Conservation (phyloP, 1,140 invertebrate species). For the Akabosia matsudoensis region DNA sequence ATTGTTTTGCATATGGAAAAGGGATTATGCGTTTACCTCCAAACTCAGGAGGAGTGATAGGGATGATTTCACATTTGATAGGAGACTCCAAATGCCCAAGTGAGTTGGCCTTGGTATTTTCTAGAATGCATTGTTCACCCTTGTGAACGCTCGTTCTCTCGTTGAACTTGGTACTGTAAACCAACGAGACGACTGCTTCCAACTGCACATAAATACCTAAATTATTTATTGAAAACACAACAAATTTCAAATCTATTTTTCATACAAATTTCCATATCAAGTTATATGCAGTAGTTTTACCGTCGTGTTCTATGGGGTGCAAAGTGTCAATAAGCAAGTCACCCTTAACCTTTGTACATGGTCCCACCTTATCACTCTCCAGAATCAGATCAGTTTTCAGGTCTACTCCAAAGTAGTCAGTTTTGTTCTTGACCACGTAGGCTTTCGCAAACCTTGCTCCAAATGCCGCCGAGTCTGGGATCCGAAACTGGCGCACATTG, state of each 20-base stretch:
- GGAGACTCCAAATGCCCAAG: constrained; percentile 16
- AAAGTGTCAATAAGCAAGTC: constrained; percentile 1
- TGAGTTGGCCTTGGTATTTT: neutral
- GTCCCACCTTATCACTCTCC: neutral
- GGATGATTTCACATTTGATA: constrained; percentile 11
- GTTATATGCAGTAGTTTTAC: neutral
- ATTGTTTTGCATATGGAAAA: neutral
- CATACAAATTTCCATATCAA: neutral
- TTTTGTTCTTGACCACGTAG: neutral
- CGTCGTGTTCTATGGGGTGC: constrained; percentile 1
- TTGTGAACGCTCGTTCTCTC: neutral
- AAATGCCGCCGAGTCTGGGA: neutral
- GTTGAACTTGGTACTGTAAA: neutral
- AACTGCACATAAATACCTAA: neutral
- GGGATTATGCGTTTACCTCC: neutral
- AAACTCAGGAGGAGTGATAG: neutral
- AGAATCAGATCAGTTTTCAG: neutral
- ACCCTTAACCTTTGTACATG: neutral
- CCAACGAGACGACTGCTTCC: neutral
- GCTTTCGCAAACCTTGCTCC: neutral
- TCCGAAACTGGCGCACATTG: neutral
- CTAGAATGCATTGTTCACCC: neutral
- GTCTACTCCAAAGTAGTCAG: constrained; percentile 5
- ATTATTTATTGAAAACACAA: too few relatives aligned
- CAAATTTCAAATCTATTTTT: neutral